Evolutionary conservation across 2,113 vertebrate genomes (phyloP).

Genomic region (Microcebus griseorufus): DNA sequence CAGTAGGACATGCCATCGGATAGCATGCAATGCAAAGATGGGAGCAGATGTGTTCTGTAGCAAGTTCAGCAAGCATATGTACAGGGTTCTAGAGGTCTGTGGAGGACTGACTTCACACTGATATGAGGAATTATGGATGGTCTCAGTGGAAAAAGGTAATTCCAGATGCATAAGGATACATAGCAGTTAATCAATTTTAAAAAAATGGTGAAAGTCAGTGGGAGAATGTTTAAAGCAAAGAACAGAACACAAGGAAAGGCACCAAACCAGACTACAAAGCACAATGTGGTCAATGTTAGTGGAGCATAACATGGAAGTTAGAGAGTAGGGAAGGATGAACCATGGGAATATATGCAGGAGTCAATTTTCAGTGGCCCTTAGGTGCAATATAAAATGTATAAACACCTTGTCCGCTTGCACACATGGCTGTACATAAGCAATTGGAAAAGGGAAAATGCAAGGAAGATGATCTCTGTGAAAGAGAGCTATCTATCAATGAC

Average conservation of each 20-base stretch:
- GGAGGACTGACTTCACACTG: background rate
- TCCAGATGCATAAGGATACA: background rate
- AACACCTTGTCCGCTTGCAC: background rate
- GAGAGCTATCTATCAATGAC: background rate
- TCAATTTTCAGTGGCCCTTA: background rate
- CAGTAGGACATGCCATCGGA: background rate
- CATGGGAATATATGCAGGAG: background rate
- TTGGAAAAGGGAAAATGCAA: background rate
- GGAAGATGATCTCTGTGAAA: background rate
- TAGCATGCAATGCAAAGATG: background rate
- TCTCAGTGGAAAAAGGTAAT: background rate
- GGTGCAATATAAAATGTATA: background rate
- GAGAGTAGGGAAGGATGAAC: background rate
- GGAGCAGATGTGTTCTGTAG: background rate
- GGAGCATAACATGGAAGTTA: background rate
- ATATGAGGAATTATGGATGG: background rate
- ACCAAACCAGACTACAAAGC: background rate
- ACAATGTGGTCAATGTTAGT: background rate
- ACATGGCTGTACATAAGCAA: background rate
- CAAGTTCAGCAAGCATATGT: background rate
- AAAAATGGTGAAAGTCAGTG: background rate
- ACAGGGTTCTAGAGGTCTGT: background rate
- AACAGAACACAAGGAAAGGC: background rate
- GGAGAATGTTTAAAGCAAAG: background rate
- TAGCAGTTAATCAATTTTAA: background rate